Evolutionary conservation across 92 coral and sea anemone genomes (phyloP).

Genomic region (Siderastrea radians): DNA sequence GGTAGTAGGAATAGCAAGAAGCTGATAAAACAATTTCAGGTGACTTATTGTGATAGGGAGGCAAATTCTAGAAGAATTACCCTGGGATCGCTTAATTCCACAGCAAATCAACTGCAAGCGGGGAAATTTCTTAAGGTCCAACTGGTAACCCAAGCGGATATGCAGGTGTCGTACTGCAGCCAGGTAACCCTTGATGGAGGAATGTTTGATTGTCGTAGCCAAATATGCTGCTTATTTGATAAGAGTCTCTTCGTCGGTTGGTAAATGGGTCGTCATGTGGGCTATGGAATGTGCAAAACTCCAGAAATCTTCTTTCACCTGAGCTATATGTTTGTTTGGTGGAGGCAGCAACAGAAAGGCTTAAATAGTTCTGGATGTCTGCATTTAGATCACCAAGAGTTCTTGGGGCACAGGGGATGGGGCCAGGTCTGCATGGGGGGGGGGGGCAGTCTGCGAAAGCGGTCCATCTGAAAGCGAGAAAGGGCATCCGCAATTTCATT

Average conservation of each 20-base stretch:
- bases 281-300: slow-evolving; percentile 46
- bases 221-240: slow-evolving; percentile 61
- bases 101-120: slow-evolving; percentile 50
- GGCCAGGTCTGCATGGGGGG: slow-evolving; percentile 32
- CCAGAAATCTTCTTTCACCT: slow-evolving; percentile 59
- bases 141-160: slow-evolving; percentile 11
- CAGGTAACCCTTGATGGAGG: slow-evolving; percentile 70
- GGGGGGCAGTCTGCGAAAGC: slow-evolving; percentile 61
- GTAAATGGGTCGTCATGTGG: not conserved
- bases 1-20: too few species aligned
- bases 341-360: slow-evolving; percentile 52
- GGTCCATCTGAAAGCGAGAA: slow-evolving; percentile 69
- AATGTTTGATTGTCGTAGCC: slow-evolving; percentile 57
- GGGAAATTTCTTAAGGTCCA: slow-evolving; percentile 51
- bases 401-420: slow-evolving; percentile 48
- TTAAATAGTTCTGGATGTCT: slow-evolving; percentile 55
- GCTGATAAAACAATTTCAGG: too few species aligned
- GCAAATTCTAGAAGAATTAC: too few species aligned
- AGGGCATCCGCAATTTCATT: slow-evolving; percentile 70
- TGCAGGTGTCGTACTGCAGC: slow-evolving; percentile 63
- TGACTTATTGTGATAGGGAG: too few species aligned
- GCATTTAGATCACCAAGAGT: slow-evolving; percentile 52
- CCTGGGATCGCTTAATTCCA: slow-evolving; percentile 17
- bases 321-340: slow-evolving; percentile 66
- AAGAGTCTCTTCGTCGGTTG: slow-evolving; percentile 52